phyloP scores from a whole-genome alignment of 2,888 invertebrate genomes.

The Linnaemya vulpina region DNA sequence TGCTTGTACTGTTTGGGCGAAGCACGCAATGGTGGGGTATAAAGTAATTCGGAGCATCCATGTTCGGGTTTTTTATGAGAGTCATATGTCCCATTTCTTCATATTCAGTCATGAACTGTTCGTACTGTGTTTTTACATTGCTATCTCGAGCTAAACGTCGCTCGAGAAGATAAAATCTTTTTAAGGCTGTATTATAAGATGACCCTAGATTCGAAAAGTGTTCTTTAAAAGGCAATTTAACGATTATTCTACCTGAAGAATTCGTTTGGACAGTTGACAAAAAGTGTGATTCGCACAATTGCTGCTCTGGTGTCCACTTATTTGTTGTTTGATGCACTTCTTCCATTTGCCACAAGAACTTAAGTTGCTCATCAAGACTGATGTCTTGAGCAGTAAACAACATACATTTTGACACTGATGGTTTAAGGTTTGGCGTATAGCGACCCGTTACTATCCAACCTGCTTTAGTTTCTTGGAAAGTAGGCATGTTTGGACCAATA shows the following conservation, averaged over 20 bases:
- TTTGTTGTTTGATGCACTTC: conserved; percentile 9
- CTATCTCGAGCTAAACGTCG: conserved; percentile 14
- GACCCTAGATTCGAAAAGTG: conserved; percentile 20
- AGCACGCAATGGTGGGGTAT: conserved; percentile 42
- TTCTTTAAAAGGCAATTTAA: conserved; percentile 32
- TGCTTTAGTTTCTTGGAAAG: conserved; percentile 32
- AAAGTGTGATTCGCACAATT: conserved; percentile 36
- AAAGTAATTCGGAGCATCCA: conserved; percentile 18
- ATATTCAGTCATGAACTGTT: conserved; percentile 31
- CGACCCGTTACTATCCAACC: conserved; percentile 27
- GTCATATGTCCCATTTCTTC: conserved; percentile 46
- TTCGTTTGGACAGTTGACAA: conserved; percentile 11
- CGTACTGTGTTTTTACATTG: conserved; percentile 32
- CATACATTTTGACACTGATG: background rate
- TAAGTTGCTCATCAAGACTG: conserved; percentile 24
- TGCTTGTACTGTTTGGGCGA: conserved; percentile 19
- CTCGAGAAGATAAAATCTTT: conserved; percentile 30
- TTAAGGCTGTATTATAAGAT: conserved; percentile 20
- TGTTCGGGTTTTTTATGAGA: conserved; percentile 3
- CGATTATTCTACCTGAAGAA: conserved; percentile 17
- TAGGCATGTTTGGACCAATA: conserved; percentile 11
- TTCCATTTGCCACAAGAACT: conserved; percentile 40
- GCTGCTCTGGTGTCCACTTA: conserved; percentile 28
- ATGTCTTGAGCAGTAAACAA: background rate
- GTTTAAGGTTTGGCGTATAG: conserved; percentile 6